Base-by-base conservation (phyloP, 92 coral and sea anemone species). In the Umimayanthus chanpuru region DNA sequence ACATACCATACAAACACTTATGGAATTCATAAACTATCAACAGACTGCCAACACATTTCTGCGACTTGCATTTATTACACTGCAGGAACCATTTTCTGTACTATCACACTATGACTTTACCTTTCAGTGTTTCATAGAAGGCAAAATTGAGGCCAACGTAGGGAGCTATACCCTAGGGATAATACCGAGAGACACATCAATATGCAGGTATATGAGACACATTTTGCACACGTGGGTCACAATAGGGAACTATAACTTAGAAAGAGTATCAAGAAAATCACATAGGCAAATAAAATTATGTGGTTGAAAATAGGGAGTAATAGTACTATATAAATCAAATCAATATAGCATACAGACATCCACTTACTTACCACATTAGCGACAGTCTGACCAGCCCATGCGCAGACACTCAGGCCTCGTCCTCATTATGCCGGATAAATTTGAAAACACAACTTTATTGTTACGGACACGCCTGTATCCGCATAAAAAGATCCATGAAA, bases 131-230 rank as follows among this genome's bases (percentile, higher is more conserved):
- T 83, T 95, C 98, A 90, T 95, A 95, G 11, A 95, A 94, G 68
- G 98, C 96, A 86, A 95, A 95, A 55, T 95, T 95, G 55, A 95
- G 81, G 70, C 98, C 98, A 44, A 95, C 95, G 74, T 95, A 95
- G 0, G 98, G 98, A 43, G 98, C 98, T 78, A 95, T 95, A 26
- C 98, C 98, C 98, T 93, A 80, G 5, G 28, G 43, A 84, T 75
- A 70, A 23, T 40, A 47, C 81, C 26, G 23, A 50, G 5, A 53
- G 53, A 64, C 64, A n/a, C 30, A 50, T 36, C 58, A 74, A 7
- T 38, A 38, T 64, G 40, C 4, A 30, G 68, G 65, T 2, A 56
- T 56, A 56, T 16, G 5, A 3, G 98, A 94, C 79, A 95, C 93
- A 21, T 96, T 96, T 94, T 93, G 4, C 53, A 18, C 21, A 38